Base-by-base conservation (phyloP, 2,797 vertebrate species). In the Hypotaenidia philippensis region DNA sequence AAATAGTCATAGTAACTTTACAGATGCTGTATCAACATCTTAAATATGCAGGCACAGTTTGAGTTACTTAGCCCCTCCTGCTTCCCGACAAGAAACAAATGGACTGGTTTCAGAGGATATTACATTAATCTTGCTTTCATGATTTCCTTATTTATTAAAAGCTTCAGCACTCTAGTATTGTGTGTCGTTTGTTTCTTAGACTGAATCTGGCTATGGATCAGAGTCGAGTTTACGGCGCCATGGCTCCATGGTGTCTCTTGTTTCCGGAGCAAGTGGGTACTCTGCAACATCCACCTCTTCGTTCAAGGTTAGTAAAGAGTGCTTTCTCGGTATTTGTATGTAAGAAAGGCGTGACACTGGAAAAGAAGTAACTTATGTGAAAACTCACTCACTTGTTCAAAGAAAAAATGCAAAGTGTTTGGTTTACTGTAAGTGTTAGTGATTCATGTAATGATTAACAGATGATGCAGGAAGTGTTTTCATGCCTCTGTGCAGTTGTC, bases 281-380 rank as follows among this genome's bases (percentile, higher is more conserved):
- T 99, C 99, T 32, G 99, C 99, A 25, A 99, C 99, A 79, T 99
- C 99, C 91, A 99, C 99, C 0, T 99, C 99, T 86, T 99, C 99
- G 8, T 99, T 99, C 96, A 99, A 99, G 98, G 99, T 99, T 76
- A 96, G 97, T 91, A n/a, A 29, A 71, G 80, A 55, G 56, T 10
- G 6, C 55, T 68, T 27, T 65, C 60, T 21, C n/a, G 19, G 9
- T 47, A 45, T 25, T 89, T 6, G 4, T 23, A 3, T 0, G 0
- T 18, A 60, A 83, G 45, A 32, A 63, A 32, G 36, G 22, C 0
- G 0, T 4, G 1, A 11, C 86, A 3, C n/a, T 82, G 6, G 9
- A 59, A 59, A 50, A 31, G 11, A 82, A 76, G 8, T 38, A 34
- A 32, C 0, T 44, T 76, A 5, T 2, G 0, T 61, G 16, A 82